Evolutionary conservation across 2,113 vertebrate genomes (phyloP).

Genomic region (Nematolebias whitei): DNA sequence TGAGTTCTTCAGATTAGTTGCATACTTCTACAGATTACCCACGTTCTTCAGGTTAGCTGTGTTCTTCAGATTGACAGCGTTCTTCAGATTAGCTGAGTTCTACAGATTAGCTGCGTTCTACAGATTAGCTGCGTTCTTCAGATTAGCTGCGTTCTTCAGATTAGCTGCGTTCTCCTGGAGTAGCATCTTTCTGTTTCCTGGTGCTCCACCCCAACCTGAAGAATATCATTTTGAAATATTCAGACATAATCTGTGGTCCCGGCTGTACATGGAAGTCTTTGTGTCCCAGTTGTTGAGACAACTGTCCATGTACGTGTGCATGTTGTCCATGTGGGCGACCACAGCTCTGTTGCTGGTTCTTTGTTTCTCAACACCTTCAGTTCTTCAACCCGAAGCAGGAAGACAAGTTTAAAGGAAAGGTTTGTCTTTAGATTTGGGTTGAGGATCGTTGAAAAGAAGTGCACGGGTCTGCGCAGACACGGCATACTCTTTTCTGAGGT

Average conservation of each 20-base stretch:
- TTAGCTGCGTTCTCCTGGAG: background rate
- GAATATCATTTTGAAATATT: constrained; percentile 98
- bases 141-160: no score
- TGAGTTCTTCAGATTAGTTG: no score
- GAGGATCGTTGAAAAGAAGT: constrained; percentile 66
- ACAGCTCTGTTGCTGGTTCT: constrained; percentile 9
- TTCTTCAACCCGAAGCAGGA: constrained; percentile 32
- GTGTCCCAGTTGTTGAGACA: constrained; percentile 88
- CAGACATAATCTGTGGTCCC: constrained; percentile 75
- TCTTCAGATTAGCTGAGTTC: no score
- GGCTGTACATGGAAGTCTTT: constrained; percentile 92
- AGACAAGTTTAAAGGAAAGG: no score
- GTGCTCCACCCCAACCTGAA: constrained; percentile 65
- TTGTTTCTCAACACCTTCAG: constrained; percentile 29
- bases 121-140: no score
- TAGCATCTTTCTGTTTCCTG: background rate
- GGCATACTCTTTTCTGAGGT: constrained; percentile 77
- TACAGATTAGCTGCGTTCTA: no score
- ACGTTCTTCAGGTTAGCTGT: no score
- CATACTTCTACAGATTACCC: no score
- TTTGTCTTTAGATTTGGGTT: constrained; percentile 15
- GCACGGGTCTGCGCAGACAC: constrained; percentile 50
- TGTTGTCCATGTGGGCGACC: constrained; percentile 65
- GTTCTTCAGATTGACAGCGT: no score
- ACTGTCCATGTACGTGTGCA: constrained; percentile 93